Conservation (phyloP, 2,797 vertebrate genomes). For the Danio jaintianensis region DNA sequence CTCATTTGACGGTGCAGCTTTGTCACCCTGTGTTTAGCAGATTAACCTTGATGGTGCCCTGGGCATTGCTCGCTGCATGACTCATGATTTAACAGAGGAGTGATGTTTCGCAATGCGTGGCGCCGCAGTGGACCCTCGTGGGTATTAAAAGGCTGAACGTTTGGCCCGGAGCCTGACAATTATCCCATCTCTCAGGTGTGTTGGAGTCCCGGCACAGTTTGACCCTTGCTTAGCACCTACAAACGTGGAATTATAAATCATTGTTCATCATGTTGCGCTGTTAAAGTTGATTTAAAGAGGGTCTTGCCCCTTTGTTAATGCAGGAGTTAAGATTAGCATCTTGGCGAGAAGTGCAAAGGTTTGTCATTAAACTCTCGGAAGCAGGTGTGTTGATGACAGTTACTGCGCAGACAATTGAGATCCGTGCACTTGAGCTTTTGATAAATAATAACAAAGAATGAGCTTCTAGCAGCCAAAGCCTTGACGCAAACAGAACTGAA, state of each 20-base stretch:
- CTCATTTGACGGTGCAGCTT: constrained; percentile 67
- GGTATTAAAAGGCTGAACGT: constrained; percentile 77
- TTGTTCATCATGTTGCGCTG: constrained; percentile 10
- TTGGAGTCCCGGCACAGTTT: constrained; percentile 74
- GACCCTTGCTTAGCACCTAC: constrained; percentile 72
- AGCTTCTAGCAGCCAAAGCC: constrained; percentile 7
- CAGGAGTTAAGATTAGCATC: constrained; percentile 11
- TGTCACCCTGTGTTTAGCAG: constrained; percentile 77
- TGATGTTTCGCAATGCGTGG: constrained; percentile 78
- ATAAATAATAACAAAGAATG: constrained; percentile 41
- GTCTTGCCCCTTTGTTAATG: constrained; percentile 3
- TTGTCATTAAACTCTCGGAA: constrained; percentile 44
- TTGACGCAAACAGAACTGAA: not conserved
- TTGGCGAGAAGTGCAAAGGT: constrained; percentile 8
- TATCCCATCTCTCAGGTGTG: constrained; percentile 76
- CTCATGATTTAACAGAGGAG: constrained; percentile 51
- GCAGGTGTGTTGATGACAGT: constrained; percentile 44
- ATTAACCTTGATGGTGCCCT: constrained; percentile 76
- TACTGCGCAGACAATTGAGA: constrained; percentile 13
- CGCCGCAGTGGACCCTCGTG: constrained; percentile 75
- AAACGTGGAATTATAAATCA: constrained; percentile 18
- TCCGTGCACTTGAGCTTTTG: constrained; percentile 28
- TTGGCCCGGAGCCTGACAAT: constrained; percentile 77
- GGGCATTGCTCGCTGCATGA: constrained; percentile 61
- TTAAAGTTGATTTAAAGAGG: constrained; percentile 39